Percentiles rank a stretch among this genome's conserved stretches.
phyloP scores from a whole-genome alignment of 1,140 invertebrate genomes.

The Drosophila repleta region DNA sequence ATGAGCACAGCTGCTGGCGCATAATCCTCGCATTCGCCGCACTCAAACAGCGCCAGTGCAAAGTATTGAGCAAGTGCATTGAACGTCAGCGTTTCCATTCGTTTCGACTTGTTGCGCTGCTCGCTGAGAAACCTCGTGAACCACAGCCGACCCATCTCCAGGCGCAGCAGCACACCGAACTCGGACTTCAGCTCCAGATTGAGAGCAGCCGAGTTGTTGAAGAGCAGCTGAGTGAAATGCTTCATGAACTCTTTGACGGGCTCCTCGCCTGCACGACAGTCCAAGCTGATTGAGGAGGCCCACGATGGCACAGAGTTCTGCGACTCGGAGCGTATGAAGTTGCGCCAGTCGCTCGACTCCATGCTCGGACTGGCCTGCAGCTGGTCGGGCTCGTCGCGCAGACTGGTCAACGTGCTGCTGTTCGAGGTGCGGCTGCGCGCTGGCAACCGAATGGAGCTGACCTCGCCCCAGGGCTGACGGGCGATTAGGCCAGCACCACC shows the following conservation, averaged over 20 bases:
- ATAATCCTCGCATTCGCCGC: slow-evolving; percentile 90
- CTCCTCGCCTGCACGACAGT: slow-evolving; percentile 89
- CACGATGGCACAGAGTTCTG: slow-evolving; percentile 89
- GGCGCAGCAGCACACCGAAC: slow-evolving; percentile 86
- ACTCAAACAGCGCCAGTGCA: slow-evolving; percentile 91
- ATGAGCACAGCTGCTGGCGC: slow-evolving; percentile 91
- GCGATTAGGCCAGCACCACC: slow-evolving; percentile 10
- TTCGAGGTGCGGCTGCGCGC: slow-evolving; percentile 74
- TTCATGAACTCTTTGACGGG: slow-evolving; percentile 90
- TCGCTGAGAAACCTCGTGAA: slow-evolving; percentile 91
- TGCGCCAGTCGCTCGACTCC: slow-evolving; percentile 81
- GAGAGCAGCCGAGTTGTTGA: slow-evolving; percentile 85
- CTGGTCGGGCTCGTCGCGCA: slow-evolving; percentile 73
- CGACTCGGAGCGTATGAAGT: slow-evolving; percentile 85
- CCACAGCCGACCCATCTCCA: slow-evolving; percentile 87
- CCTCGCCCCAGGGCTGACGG: slow-evolving; percentile 45
- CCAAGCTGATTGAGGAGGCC: slow-evolving; percentile 89
- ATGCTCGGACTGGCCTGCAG: slow-evolving; percentile 76
- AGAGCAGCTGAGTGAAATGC: slow-evolving; percentile 88
- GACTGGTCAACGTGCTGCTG: slow-evolving; percentile 76
- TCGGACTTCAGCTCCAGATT: slow-evolving; percentile 88
- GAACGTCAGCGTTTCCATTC: slow-evolving; percentile 90
- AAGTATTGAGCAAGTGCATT: slow-evolving; percentile 91
- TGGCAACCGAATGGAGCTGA: slow-evolving; percentile 64
- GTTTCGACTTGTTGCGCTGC: slow-evolving; percentile 88